These are phyloP conservation scores for Calyptomena viridis DNA, from an alignment of 2,113 vertebrate species.

Conservation along the genomic window DNA sequence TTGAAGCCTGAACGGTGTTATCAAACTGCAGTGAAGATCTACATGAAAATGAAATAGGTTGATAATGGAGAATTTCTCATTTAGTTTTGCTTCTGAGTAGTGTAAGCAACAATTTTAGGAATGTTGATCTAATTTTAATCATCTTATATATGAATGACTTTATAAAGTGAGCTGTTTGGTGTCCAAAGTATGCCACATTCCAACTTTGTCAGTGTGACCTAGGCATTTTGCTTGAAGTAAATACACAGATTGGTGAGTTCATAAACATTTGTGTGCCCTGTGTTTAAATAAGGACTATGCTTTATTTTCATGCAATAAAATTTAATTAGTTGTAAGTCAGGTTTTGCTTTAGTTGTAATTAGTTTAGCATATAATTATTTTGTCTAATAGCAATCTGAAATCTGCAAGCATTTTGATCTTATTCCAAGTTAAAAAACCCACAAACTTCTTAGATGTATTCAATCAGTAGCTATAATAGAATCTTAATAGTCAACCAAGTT, in stretches of 20 bases:
- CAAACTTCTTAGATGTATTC: constrained; percentile 31
- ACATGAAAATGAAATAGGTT: neutral
- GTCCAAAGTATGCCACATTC: constrained; percentile 20
- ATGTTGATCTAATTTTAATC: neutral
- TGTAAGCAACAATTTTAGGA: constrained; percentile 7
- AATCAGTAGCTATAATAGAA: constrained; percentile 53
- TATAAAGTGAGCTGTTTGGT: constrained; percentile 32
- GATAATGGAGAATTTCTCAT: neutral
- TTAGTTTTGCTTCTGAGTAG: neutral
- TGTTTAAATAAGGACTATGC: constrained; percentile 67
- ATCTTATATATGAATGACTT: constrained; percentile 15
- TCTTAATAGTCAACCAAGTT: constrained; percentile 60
- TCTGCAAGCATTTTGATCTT: constrained; percentile 72
- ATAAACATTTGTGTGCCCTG: constrained; percentile 51
- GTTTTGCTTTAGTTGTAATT: constrained; percentile 76
- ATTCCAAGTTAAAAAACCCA: constrained; percentile 57
- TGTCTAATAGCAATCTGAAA: constrained; percentile 71
- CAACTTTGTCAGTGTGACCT: constrained; percentile 57
- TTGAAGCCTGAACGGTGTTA: neutral
- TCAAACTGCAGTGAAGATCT: neutral
- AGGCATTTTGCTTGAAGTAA: constrained; percentile 58
- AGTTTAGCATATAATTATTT: constrained; percentile 78
- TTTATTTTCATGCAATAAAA: constrained; percentile 74
- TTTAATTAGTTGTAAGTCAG: constrained; percentile 76
- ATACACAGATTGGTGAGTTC: constrained; percentile 29